Evolutionary conservation across 2,797 vertebrate species (phyloP).

Genomic region (Spatula versicolor): DNA sequence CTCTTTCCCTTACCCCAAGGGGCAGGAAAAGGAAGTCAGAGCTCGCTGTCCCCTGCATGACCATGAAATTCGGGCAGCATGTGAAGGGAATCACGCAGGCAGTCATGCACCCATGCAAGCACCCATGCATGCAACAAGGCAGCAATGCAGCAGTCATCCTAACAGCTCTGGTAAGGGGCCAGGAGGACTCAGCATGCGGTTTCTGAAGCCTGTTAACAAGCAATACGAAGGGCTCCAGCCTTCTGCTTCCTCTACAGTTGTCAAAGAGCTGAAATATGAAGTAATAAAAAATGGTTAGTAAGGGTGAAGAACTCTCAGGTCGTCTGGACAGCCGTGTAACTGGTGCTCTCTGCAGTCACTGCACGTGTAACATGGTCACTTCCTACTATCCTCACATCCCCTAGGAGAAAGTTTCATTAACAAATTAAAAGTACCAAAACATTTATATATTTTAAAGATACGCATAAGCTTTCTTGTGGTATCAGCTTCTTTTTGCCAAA

Average conservation of each 20-base stretch:
- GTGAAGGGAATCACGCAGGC: not conserved
- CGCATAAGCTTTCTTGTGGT: not conserved
- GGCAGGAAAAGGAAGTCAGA: not conserved
- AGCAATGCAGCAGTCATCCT: not conserved
- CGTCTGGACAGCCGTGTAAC: not conserved
- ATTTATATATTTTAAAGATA: not conserved
- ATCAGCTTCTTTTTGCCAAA: not conserved
- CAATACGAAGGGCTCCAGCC: not conserved
- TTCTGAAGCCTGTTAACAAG: not conserved
- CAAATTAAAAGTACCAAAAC: not conserved
- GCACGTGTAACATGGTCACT: not conserved
- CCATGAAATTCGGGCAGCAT: not conserved
- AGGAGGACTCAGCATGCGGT: not conserved
- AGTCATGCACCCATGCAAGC: slow-evolving; percentile 70
- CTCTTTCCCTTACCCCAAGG: not conserved
- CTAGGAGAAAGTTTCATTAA: not conserved
- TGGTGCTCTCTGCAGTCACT: not conserved
- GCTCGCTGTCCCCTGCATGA: not conserved
- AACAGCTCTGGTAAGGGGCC: not conserved
- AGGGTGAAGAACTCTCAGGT: not conserved
- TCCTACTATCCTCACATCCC: not conserved
- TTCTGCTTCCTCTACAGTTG: not conserved
- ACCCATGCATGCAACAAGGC: not conserved
- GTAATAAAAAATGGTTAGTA: not conserved
- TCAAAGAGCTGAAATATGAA: too few relatives aligned